Base-by-base conservation (phyloP, 1,140 invertebrate species). In the Pogonomyrmex californicus region DNA sequence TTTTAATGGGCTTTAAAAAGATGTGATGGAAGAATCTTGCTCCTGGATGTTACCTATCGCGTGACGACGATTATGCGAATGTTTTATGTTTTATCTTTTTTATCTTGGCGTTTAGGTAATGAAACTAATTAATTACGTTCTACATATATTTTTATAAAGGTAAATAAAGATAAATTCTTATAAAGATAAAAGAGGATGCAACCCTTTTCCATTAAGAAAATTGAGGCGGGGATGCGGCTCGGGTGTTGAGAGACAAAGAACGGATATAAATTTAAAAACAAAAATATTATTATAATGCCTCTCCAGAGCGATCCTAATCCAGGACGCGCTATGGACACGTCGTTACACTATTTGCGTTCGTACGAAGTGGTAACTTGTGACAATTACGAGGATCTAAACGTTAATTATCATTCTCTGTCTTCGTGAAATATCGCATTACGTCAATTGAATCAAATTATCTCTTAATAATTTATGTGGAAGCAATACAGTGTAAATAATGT, bases 211-310 rank as follows among this genome's bases (percentile, higher is more conserved):
- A 38, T 2, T 44, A 33, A 54, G 54, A 54, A 62, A 36, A 47
- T 44, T 17, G 49, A n/a, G 41, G 33, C 23, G 17, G 47, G 54
- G 56, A 79, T 56, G 62, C 17, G 12, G 23, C 47, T 82, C 17
- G 71, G 30, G 54, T 83, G 23, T 36, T 47, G 49, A 60, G 60
- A 68, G 36, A 81, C n/a, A 90, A 77, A 56, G 47, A 63, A 23
- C n/a, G 9, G 47, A 60, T 85, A 7, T 90, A 87, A 91, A 92
- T 92, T 92, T 92, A 91, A 90, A 93, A 93, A 93, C 85, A 90
- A 93, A 93, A 92, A 93, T 93, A 93, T 93, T 92, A 93, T 93
- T 93, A 70, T 81, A 89, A 90, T 89, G 78, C 85, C 78, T 90
- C 51, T 91, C 76, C 86, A 87, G 41, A 68, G 49, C 87, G 73